Evolutionary conservation across 1,140 invertebrate species (phyloP).

Genomic region (Leptopilina boulardi): DNA sequence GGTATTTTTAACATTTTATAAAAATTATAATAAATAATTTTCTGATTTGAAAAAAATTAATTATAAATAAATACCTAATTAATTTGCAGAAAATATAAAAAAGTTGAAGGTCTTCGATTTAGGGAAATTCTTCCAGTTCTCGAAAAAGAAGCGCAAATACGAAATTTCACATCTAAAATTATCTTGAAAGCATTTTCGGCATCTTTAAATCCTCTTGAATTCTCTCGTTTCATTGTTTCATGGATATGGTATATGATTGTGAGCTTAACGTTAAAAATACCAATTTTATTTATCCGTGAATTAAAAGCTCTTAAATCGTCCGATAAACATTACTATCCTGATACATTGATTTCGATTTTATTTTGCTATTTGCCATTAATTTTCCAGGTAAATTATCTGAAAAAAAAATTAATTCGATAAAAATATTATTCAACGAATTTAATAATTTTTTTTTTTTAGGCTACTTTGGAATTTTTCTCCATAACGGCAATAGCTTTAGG

Average conservation of each 20-base stretch:
- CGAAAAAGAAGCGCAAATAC: conserved; percentile 62
- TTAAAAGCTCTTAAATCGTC: conserved; percentile 63
- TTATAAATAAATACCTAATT: conserved; percentile 9
- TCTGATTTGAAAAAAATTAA: conserved; percentile 2
- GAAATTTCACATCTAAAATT: conserved; percentile 60
- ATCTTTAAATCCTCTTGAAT: conserved; percentile 64
- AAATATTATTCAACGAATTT: neutral
- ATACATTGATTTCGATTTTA: conserved; percentile 67
- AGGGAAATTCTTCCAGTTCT: conserved; percentile 47
- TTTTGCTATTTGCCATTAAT: conserved; percentile 79
- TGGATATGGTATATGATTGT: conserved; percentile 65
- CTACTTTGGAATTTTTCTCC: conserved; percentile 77
- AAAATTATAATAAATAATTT: too few species aligned
- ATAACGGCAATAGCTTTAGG: conserved; percentile 77
- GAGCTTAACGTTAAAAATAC: conserved; percentile 61
- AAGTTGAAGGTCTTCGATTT: conserved; percentile 50
- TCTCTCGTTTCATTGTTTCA: conserved; percentile 37
- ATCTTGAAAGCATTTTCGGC: conserved; percentile 53
- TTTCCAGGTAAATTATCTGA: conserved; percentile 57
- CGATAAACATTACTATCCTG: conserved; percentile 69
- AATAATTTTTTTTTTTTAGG: conserved; percentile 51
- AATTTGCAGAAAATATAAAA: conserved; percentile 59
- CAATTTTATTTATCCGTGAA: conserved; percentile 64
- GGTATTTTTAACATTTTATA: conserved; percentile 58
- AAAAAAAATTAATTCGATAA: neutral